Conservation (phyloP, 2,888 invertebrate genomes). For the Desoria tigrina region DNA sequence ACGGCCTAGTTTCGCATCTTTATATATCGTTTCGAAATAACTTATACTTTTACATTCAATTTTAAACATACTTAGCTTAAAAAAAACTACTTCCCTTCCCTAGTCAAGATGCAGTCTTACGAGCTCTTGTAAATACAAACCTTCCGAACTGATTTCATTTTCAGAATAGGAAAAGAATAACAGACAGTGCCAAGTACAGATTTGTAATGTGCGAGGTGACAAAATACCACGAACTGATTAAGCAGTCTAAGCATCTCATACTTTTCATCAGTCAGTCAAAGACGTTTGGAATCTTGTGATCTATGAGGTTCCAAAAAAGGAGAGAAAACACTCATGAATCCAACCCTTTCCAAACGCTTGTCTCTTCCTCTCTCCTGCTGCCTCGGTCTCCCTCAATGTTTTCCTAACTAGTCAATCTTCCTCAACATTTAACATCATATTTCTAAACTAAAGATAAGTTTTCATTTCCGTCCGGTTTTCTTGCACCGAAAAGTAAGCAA, state of each 20-base stretch:
- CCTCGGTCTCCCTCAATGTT: slow-evolving; percentile 20
- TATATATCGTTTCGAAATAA: too few relatives aligned
- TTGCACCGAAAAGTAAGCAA: slow-evolving; percentile 40
- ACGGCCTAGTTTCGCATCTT: too few relatives aligned
- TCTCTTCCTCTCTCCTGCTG: slow-evolving; percentile 13
- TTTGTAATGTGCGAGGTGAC: slow-evolving; percentile 12
- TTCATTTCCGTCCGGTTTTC: slow-evolving; percentile 39
- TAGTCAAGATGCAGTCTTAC: too few relatives aligned
- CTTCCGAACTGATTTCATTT: too few relatives aligned
- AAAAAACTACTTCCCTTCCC: too few relatives aligned
- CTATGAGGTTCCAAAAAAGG: neutral
- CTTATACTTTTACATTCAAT: too few relatives aligned
- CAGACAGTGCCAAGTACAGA: neutral
- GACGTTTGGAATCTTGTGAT: neutral
- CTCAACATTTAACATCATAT: slow-evolving; percentile 17
- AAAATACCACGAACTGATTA: slow-evolving; percentile 11
- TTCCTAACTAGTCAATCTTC: slow-evolving; percentile 21
- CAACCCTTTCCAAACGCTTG: slow-evolving; percentile 27
- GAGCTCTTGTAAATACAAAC: too few relatives aligned
- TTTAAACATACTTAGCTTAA: too few relatives aligned
- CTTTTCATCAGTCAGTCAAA: neutral
- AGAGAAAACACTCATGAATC: slow-evolving; percentile 4
- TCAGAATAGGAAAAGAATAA: neutral
- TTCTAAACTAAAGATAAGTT: slow-evolving; percentile 25
- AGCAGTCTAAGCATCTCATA: neutral